Percentiles rank a stretch among this genome's conserved stretches.
Evolutionary conservation across 2,888 invertebrate genomes (phyloP).

Genomic region (Bursaphelenchus okinawaensis): DNA sequence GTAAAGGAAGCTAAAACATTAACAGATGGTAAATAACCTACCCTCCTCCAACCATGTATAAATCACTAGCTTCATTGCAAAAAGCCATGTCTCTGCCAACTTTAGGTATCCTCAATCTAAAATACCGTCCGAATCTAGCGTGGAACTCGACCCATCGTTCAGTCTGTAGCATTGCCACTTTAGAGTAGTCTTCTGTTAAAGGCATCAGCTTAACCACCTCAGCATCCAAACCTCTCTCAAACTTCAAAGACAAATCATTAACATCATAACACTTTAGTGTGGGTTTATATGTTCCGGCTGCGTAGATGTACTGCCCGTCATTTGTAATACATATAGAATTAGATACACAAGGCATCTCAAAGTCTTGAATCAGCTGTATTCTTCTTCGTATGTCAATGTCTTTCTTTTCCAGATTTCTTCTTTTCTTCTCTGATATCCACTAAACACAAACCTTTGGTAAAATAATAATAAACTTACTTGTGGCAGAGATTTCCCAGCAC

Average conservation of each 20-base stretch:
- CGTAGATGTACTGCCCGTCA: conserved; percentile 73
- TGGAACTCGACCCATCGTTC: conserved; percentile 93
- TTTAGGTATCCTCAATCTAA: conserved; percentile 82
- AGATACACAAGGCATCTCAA: conserved; percentile 98
- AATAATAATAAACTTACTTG: conserved; percentile 67
- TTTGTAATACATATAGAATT: conserved; percentile 75
- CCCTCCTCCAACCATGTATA: conserved; percentile 83
- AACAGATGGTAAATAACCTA: conserved; percentile 58
- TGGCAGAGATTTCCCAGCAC: conserved; percentile 89
- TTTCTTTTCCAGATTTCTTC: conserved; percentile 59
- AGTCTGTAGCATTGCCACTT: conserved; percentile 83
- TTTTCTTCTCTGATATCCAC: conserved; percentile 61
- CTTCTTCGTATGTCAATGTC: conserved; percentile 75
- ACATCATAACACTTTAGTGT: conserved; percentile 92
- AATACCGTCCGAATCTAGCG: conserved; percentile 83
- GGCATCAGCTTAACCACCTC: conserved; percentile 89
- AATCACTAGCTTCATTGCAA: conserved; percentile 80
- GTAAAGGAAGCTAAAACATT: neutral
- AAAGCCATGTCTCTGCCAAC: conserved; percentile 90
- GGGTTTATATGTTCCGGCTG: conserved; percentile 77
- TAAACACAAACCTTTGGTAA: too few species aligned
- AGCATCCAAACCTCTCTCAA: conserved; percentile 92
- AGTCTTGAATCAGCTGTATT: conserved; percentile 95
- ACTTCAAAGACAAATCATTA: conserved; percentile 87
- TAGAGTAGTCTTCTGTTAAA: conserved; percentile 90